Evolutionary conservation across 2,888 invertebrate species (phyloP).

Genomic region (Netelia melanura): DNA sequence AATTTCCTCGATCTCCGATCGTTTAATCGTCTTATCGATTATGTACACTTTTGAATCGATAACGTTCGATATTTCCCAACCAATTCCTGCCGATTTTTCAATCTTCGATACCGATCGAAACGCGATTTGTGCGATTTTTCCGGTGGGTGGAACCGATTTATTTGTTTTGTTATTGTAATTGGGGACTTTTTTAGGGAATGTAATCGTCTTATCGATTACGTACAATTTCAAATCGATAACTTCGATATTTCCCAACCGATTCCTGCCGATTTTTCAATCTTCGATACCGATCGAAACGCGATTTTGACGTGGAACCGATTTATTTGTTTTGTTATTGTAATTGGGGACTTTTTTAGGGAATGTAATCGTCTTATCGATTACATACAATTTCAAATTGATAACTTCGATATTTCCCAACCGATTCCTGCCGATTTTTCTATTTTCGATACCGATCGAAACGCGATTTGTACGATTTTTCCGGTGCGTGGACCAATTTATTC

Average conservation of each 20-base stretch:
- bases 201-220: slow-evolving; percentile 1
- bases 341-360: no score
- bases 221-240: not conserved
- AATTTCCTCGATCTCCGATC: not conserved
- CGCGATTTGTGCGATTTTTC: not conserved
- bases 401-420: not conserved
- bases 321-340: no score
- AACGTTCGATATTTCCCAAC: not conserved
- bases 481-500: not conserved
- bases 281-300: no score
- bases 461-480: not conserved
- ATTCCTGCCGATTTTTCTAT: not conserved
- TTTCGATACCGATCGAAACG: no score
- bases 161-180: no score
- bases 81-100: not conserved
- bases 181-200: no score
- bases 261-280: not conserved
- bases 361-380: not conserved
- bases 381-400: not conserved
- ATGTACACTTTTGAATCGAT: not conserved
- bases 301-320: not conserved
- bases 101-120: no score
- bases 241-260: not conserved
- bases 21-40: not conserved
- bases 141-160: not conserved